Conservation (phyloP, 92 coral and sea anemone genomes). For the Palythoa heliodiscus region DNA sequence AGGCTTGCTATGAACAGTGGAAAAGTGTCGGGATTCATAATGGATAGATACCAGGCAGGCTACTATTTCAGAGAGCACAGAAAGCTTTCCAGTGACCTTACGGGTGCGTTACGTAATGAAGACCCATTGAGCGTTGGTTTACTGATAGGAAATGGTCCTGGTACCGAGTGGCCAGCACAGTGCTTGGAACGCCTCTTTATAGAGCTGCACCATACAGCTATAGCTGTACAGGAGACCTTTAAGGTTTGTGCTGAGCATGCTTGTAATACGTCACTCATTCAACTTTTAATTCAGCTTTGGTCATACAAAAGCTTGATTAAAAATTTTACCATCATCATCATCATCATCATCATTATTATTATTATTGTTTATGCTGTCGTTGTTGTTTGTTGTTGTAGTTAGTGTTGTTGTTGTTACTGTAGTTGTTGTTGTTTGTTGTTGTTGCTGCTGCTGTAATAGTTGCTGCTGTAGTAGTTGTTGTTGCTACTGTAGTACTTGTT, state of each 20-base stretch:
- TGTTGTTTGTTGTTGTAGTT: too few species aligned
- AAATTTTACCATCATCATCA: too few species aligned
- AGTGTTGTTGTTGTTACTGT: too few species aligned
- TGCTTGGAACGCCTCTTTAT: slow-evolving; percentile 5
- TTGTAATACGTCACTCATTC: too few species aligned
- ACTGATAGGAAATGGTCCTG: slow-evolving; percentile 31
- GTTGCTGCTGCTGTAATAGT: too few species aligned
- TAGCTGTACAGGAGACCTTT: background rate
- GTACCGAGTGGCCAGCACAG: slow-evolving; percentile 15
- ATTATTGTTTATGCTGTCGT: too few species aligned
- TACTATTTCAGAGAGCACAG: slow-evolving; percentile 1
- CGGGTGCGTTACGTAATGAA: slow-evolving; percentile 5
- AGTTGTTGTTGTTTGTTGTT: too few species aligned
- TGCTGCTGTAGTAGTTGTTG: too few species aligned
- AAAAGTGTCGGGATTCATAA: slow-evolving; percentile 4
- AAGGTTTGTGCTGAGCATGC: background rate
- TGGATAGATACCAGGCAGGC: slow-evolving; percentile 35
- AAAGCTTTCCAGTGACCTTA: background rate
- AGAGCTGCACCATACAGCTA: slow-evolving; percentile 4
- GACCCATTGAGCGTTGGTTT: slow-evolving; percentile 26
- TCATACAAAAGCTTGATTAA: too few species aligned
- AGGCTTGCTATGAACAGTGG: background rate
- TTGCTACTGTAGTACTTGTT: too few species aligned
- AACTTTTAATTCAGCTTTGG: too few species aligned
- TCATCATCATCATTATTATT: too few species aligned